Evolutionary conservation across 2,113 vertebrate species (phyloP).

Genomic region (Sterna hirundo): DNA sequence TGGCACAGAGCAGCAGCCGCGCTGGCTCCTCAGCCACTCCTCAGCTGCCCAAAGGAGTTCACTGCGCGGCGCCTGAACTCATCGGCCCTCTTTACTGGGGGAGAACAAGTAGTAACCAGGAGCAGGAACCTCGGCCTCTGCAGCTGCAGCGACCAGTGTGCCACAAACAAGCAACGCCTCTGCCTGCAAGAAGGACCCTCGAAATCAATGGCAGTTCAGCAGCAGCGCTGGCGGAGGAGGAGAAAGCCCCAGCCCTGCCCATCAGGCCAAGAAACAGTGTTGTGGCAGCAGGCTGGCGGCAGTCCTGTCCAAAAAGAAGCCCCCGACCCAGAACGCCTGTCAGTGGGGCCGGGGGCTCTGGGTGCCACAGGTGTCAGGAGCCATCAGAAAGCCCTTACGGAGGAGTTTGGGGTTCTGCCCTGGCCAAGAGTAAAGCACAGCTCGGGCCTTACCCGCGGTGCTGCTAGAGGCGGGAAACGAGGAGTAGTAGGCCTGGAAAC

Average conservation of each 20-base stretch:
- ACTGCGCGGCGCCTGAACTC: no score
- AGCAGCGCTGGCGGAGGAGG: no score
- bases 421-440: neutral
- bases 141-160: no score
- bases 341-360: no score
- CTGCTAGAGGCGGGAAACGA: rapidly evolving
- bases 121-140: neutral
- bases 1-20: no score
- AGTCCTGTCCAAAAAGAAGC: neutral
- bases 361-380: neutral
- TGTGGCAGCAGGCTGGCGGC: neutral
- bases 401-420: neutral
- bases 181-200: no score
- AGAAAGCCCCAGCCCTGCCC: no score
- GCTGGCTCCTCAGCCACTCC: no score
- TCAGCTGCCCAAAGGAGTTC: no score
- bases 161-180: neutral
- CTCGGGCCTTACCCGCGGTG: neutral
- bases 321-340: neutral
- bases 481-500: neutral
- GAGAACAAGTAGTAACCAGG: neutral
- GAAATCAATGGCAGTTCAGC: no score
- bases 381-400: rapidly evolving
- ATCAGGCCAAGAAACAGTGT: no score
- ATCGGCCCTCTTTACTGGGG: no score